Evolutionary conservation across 2,888 invertebrate genomes (phyloP), one percentile per base, ranked within the genome.

Genomic region (Papilio demoleus): DNA sequence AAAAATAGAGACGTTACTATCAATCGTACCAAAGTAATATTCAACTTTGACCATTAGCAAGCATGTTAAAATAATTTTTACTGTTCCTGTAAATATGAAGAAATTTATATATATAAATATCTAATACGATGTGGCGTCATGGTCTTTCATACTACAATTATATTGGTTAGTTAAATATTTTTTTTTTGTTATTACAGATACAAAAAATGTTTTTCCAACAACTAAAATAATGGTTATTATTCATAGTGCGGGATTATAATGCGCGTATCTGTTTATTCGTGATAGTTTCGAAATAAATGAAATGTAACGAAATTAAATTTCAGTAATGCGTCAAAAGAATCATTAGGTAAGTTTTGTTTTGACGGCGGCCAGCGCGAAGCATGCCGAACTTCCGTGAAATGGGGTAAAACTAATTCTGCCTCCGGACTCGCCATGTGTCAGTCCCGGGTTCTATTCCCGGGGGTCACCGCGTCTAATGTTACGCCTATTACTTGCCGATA

Each of bases 401-500:
- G 81, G 89, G 89, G 88, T 90, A 88, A 88, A 88, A 87, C 84
- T 88, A 88, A 90, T 89, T 87, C 83, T 74, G 74, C 75, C 75
- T 73, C 80, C 80, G 83, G 84, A 77, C 80, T 79, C 77, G 85
- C 88, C 92, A 92, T 92, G 90, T 92, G 92, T 81, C 81, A 78
- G 81, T 77, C 79, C 72, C 79, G 77, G 79, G 87, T 89, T 90
- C 79, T 81, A 86, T 81, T 90, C 91, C 92, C 90, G 87, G 70
- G 89, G 87, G 85, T 82, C 80, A 79, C 80, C 77, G 75, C 77
- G 79, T 78, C 79, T 86, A 90, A 90, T 92, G 92, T 91, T 87
- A 92, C 90, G 92, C 88, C 86, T 92, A 87, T 92, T 92, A 90
- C 87, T 86, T 81, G 77, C 81, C 90, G 83, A 92, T 92, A 91